These are phyloP conservation scores for Patagioenas fasciata DNA, from an alignment of 2,113 vertebrate genomes.

Conservation along the genomic window DNA sequence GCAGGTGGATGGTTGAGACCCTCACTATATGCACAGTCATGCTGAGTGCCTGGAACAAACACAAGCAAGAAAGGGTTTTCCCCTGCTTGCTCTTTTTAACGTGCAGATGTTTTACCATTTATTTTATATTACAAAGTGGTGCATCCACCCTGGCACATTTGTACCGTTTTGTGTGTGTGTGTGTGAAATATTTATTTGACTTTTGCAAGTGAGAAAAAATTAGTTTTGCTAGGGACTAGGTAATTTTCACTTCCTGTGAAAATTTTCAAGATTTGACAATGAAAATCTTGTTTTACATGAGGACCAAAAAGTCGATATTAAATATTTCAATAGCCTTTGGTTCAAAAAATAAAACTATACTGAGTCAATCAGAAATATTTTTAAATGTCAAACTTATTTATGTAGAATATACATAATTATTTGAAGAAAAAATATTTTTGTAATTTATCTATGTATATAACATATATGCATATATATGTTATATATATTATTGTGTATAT, in stretches of 20 bases:
- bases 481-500: no score
- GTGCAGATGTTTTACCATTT: background rate
- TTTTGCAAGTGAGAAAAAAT: background rate
- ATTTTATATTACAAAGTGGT: background rate
- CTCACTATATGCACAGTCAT: background rate
- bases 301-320: background rate
- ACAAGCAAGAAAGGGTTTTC: background rate
- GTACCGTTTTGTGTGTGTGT: background rate
- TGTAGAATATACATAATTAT: background rate
- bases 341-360: background rate
- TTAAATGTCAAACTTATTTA: background rate
- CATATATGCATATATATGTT: no score
- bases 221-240: background rate
- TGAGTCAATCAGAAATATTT: background rate
- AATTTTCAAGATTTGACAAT: background rate
- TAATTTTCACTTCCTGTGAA: background rate
- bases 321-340: background rate
- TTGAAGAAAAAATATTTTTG: background rate
- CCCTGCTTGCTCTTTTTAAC: background rate
- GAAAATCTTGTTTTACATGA: background rate
- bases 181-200: background rate
- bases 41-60: background rate
- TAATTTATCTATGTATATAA: no score
- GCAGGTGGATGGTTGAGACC: background rate
- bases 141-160: background rate